phyloP scores from a whole-genome alignment of 1,140 invertebrate species.

The Ceratina calcarata region DNA sequence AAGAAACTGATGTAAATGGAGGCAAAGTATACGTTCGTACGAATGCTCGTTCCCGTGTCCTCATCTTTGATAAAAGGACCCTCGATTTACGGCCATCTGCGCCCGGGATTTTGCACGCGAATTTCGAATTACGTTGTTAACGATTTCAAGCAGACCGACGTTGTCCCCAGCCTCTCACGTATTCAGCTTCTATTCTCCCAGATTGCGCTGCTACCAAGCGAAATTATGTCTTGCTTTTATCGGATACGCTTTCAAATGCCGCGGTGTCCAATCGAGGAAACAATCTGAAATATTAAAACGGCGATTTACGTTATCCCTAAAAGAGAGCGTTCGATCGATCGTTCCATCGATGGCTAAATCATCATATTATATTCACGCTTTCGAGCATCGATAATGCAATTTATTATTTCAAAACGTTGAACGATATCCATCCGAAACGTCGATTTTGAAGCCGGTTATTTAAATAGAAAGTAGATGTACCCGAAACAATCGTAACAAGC shows the following conservation, averaged over 20 bases:
- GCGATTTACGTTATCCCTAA: background rate
- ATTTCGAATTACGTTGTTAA: conserved; percentile 37
- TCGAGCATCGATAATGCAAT: conserved; percentile 4
- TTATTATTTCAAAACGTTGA: conserved; percentile 14
- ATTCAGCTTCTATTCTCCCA: conserved; percentile 1
- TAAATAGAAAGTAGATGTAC: conserved; percentile 24
- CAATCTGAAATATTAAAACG: background rate
- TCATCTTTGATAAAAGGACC: conserved; percentile 53
- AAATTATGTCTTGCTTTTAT: background rate
- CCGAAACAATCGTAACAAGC: conserved; percentile 7
- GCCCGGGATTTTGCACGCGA: conserved; percentile 30
- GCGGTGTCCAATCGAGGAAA: background rate
- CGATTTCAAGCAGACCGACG: conserved; percentile 27
- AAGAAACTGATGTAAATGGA: conserved; percentile 67
- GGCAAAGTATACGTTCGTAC: conserved; percentile 59
- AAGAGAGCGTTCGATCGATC: background rate
- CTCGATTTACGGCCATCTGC: conserved; percentile 43
- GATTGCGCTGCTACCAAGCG: background rate
- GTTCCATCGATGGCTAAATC: background rate
- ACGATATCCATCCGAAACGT: conserved; percentile 12
- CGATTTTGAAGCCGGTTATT: conserved; percentile 8
- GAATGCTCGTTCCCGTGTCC: conserved; percentile 51
- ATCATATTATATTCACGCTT: background rate
- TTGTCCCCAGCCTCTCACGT: background rate
- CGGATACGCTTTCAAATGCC: background rate